Evolutionary conservation across 2,113 vertebrate species (phyloP).

Genomic region (Sceloporus undulatus): DNA sequence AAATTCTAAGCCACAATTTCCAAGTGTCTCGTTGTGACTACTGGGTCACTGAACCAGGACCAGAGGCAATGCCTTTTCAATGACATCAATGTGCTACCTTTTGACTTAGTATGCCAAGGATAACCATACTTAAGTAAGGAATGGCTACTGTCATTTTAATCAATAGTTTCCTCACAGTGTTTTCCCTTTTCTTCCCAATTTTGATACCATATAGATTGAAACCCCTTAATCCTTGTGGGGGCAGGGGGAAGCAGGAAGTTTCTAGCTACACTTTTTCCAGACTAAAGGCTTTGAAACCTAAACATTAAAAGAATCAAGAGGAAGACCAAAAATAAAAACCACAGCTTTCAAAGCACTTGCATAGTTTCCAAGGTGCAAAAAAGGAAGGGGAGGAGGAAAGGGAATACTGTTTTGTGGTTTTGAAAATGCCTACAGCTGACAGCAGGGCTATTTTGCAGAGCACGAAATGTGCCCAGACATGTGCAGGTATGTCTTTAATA

Average conservation of each 20-base stretch:
- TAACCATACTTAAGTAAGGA: not conserved
- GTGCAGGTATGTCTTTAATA: conserved; percentile 29
- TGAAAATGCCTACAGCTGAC: conserved; percentile 2
- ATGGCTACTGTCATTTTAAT: not conserved
- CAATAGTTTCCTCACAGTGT: not conserved
- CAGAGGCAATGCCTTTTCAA: not conserved
- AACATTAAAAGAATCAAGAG: not conserved
- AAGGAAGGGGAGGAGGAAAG: no score
- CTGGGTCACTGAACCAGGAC: not conserved
- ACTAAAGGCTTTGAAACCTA: not conserved
- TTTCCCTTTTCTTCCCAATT: not conserved
- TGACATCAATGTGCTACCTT: no score
- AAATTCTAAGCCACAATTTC: not conserved
- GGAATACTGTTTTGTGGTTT: not conserved
- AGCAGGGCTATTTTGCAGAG: conserved; percentile 6
- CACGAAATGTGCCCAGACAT: conserved; percentile 49
- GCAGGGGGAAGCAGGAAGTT: not conserved
- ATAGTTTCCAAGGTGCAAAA: not conserved
- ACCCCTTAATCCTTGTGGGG: not conserved
- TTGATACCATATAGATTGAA: not conserved
- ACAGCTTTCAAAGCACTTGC: not conserved
- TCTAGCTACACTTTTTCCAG: not conserved
- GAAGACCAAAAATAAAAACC: not conserved
- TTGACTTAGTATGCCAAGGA: not conserved
- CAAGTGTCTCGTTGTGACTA: not conserved